A percentile compares a stretch with the other conserved stretches of the same genome.
phyloP scores from a whole-genome alignment of 1,140 invertebrate genomes.

The Gonioctena quinquepunctata region DNA sequence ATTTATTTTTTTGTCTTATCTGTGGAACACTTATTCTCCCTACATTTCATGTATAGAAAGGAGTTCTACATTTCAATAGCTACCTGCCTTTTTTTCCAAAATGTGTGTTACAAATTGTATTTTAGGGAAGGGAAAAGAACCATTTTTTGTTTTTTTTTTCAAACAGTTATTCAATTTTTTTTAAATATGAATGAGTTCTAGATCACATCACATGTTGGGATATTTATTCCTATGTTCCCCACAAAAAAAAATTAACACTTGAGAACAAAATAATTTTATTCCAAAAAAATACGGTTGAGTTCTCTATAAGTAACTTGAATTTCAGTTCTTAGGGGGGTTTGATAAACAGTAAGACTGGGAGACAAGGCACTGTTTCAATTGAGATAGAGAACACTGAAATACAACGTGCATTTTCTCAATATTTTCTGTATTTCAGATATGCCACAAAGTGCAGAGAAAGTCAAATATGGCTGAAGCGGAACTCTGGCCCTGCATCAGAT shows the following conservation, averaged over 20 bases:
- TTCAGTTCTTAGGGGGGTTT: neutral
- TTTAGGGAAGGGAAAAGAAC: no score
- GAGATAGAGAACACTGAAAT: neutral
- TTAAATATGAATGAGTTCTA: neutral
- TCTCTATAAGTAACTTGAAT: no score
- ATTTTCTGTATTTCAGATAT: constrained; percentile 2
- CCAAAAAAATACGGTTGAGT: no score
- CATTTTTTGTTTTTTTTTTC: no score
- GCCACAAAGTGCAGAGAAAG: neutral
- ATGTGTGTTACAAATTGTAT: no score
- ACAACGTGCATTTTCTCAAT: neutral
- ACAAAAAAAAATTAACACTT: no score
- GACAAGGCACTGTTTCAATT: neutral
- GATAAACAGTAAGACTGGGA: neutral
- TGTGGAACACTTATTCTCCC: no score
- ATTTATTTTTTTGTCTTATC: no score
- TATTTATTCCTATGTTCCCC: neutral
- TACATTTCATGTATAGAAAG: no score
- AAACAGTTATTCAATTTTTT: neutral
- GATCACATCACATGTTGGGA: neutral
- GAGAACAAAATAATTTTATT: no score
- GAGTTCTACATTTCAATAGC: no score
- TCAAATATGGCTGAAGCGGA: constrained; percentile 3
- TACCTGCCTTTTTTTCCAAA: no score
- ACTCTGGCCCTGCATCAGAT: neutral